phyloP scores from a whole-genome alignment of 2,113 vertebrate genomes.

The Entelurus aequoreus region DNA sequence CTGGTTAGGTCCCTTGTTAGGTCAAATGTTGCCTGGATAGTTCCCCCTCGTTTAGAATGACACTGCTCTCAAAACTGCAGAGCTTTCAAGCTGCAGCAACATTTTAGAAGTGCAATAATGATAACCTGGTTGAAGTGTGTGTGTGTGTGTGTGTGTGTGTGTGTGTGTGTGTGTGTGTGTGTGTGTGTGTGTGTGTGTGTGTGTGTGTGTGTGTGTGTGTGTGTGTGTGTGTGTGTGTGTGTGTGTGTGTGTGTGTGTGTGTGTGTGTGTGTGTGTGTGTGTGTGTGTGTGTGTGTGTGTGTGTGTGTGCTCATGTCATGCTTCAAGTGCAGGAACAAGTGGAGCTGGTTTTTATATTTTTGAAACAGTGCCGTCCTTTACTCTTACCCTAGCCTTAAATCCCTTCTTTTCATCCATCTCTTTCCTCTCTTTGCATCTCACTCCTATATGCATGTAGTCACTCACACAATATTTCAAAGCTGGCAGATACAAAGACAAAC shows the following conservation, averaged over 20 bases:
- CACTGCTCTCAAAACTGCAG: slow-evolving; percentile 1
- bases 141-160: no score
- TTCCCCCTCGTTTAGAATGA: slow-evolving; percentile 7
- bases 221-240: background rate
- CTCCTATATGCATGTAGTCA: slow-evolving; percentile 16
- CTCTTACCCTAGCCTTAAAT: slow-evolving; percentile 24
- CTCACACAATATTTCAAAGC: slow-evolving; percentile 28
- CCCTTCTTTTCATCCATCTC: slow-evolving; percentile 8
- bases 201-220: background rate
- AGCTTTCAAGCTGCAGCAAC: slow-evolving; percentile 29
- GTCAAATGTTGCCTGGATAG: no score
- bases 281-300: background rate
- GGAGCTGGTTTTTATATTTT: slow-evolving; percentile 38
- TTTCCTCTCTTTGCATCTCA: slow-evolving; percentile 4
- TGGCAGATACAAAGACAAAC: slow-evolving; percentile 32
- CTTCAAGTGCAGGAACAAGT: slow-evolving; percentile 30
- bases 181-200: background rate
- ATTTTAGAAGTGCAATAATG: slow-evolving; percentile 25
- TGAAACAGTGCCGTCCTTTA: slow-evolving; percentile 49
- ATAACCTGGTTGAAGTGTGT: slow-evolving; percentile 13
- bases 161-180: no score
- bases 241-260: no score
- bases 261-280: no score
- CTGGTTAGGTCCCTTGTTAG: no score
- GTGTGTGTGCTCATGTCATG: slow-evolving; percentile 3